Base-by-base conservation (phyloP, 37 sponge, comb jelly and placozoan species). In the Haliclona indistincta region DNA sequence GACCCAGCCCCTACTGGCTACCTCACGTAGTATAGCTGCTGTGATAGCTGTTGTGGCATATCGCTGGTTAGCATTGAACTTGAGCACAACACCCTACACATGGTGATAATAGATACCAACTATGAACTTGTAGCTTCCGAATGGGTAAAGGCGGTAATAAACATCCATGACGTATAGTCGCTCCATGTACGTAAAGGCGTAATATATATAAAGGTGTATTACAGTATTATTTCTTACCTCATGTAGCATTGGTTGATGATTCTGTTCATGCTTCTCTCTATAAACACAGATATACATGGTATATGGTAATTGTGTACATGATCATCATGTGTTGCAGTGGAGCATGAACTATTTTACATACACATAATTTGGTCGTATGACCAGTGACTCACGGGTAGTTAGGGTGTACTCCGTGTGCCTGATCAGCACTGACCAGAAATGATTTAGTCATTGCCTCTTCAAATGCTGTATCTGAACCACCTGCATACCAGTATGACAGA, bases 11-110 rank as follows among this genome's bases (percentile, higher is more conserved):
- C 56, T 74, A 0, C 32, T 15, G 0, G 89, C 94, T 2, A 90
- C 75, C 37, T 90, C 86, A 34, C 84, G 77, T 55, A 97, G 35
- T 41, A 93, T 71, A 29, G 94, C 70, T 10, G 92, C 84, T 20
- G 89, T 93, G 42, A 91, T 81, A 64, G 94, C 97, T 5, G 94
- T 93, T 15, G 97, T 97, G 32, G 97, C 94, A 82, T 97, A 97
- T 11, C 92, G 64, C 78, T 93, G 94, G 73, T 93, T 97, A 38
- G 64, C 47, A 81, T 97, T 97, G 75, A 86, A 79, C 81, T 97
- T 97, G 60, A 97, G 38, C 26, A 90, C 88, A 29, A 75, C 43
- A 41, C 97, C 97, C 82, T 92, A 43, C n/a, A n/a, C n/a, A n/a
- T n/a, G n/a, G n/a, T n/a, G n/a, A n/a, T n/a, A n/a, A n/a, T n/a